Evolutionary conservation across 2,113 vertebrate species (phyloP).

Genomic region (Cariama cristata): DNA sequence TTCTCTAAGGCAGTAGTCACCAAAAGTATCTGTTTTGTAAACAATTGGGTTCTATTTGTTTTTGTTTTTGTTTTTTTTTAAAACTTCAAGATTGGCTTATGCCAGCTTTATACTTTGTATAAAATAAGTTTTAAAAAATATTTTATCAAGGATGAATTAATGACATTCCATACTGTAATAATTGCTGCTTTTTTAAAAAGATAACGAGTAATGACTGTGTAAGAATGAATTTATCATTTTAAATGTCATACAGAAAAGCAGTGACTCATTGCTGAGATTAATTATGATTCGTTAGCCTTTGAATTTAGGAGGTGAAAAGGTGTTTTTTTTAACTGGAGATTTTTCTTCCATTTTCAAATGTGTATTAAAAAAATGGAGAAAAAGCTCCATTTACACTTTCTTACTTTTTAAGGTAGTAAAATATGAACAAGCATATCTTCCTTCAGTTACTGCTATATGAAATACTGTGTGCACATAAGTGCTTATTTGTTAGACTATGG

Average conservation of each 20-base stretch:
- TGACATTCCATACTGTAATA: background rate
- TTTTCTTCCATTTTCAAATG: background rate
- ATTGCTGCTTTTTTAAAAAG: background rate
- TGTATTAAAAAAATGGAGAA: background rate
- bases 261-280: background rate
- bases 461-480: background rate
- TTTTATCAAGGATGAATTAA: background rate
- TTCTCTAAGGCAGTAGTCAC: background rate
- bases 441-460: background rate
- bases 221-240: background rate
- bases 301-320: background rate
- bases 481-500: background rate
- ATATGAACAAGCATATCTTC: background rate
- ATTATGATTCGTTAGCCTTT: background rate
- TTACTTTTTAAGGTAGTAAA: background rate
- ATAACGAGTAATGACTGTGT: background rate
- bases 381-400: background rate
- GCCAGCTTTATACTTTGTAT: background rate
- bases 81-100: background rate
- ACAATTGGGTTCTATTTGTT: background rate
- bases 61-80: too few species aligned
- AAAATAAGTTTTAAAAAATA: background rate
- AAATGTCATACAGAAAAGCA: background rate
- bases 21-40: background rate
- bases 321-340: background rate